Conservation (phyloP, 2,797 vertebrate species). For the Sarcophilus harrisii region DNA sequence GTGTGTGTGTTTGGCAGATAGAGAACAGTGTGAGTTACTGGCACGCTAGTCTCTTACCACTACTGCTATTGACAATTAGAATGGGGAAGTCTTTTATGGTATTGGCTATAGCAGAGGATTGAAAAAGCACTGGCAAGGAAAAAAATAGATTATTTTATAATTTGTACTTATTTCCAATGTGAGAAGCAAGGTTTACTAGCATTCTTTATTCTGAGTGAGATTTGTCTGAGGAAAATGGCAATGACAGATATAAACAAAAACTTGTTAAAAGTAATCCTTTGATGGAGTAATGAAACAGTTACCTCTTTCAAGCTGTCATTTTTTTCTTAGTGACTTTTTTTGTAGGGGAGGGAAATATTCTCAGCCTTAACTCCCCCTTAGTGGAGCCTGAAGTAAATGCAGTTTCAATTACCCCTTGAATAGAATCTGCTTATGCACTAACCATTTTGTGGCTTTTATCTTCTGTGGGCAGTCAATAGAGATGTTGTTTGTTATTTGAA, state of each 20-base stretch:
- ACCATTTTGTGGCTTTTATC: slow-evolving; percentile 55
- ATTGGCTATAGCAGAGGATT: not conserved
- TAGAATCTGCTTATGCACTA: slow-evolving; percentile 45
- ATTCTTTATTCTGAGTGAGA: slow-evolving; percentile 11
- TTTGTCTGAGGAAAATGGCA: slow-evolving; percentile 35
- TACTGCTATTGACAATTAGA: slow-evolving; percentile 24
- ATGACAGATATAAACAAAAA: slow-evolving; percentile 37
- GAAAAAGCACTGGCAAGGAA: not conserved
- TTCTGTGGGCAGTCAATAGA: slow-evolving; percentile 59
- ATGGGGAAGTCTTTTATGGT: slow-evolving; percentile 9
- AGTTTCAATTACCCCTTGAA: slow-evolving; percentile 42
- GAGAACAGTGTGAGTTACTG: not conserved
- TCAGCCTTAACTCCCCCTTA: slow-evolving; percentile 46
- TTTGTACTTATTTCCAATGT: slow-evolving; percentile 19
- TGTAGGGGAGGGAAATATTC: not conserved
- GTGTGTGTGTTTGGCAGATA: not conserved
- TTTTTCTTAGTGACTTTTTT: slow-evolving; percentile 41
- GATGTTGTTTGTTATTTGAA: slow-evolving; percentile 75
- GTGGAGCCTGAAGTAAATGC: slow-evolving; percentile 21
- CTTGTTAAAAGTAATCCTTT: slow-evolving; percentile 53
- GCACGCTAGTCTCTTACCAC: not conserved
- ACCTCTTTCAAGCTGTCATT: slow-evolving; percentile 31
- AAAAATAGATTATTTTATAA: not conserved
- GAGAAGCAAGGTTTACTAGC: not conserved
- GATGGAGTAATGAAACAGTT: not conserved